Evolutionary conservation across 1,140 invertebrate species (phyloP), one percentile per base, ranked within the genome.

Genomic region (Cydia strobilella): DNA sequence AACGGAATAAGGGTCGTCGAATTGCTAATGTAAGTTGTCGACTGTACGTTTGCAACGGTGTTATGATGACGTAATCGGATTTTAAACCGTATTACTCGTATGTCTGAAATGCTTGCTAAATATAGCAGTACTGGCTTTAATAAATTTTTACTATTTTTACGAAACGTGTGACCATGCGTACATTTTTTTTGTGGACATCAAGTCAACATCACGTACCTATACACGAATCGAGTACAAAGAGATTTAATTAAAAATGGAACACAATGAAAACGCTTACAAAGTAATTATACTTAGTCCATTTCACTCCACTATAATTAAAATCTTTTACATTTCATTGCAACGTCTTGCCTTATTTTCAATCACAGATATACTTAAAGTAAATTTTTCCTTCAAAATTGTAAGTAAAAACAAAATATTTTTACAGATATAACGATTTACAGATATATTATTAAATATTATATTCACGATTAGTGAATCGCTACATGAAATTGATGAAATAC

Each of bases 81-180:
- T 65, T 77, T 75, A 54, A 74, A 72, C 65, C 31, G 65, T 66
- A 62, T 79, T 77, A 20, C 51, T 9, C n/a, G 51, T 59, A 76
- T 74, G 80, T 80, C 31, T 69, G 15, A 69, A 82, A 82, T 48
- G n/a, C 63, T 82, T 82, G 75, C 80, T 80, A 82, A 82, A 82
- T 82, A 80, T 75, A 74, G 78, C 35, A 35, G 25, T n/a, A 18
- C 65, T 69, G 65, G 54, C 15, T 39, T 35, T 35, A 35, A 69
- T 69, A 69, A 69, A 69, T 69, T 69, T 35, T 18, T 69, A 69
- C 6, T 42, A 35, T 69, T 39, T 69, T 69, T 69, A 35, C n/a
- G 65, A 54, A 62, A 73, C 23, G 25, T 20, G 74, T 76, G 72
- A 73, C 77, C 71, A 77, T 72, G 45, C 1, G 5, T 3, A 35